Evolutionary conservation across 2,113 vertebrate species (phyloP).

Genomic region (Zootoca vivipara): DNA sequence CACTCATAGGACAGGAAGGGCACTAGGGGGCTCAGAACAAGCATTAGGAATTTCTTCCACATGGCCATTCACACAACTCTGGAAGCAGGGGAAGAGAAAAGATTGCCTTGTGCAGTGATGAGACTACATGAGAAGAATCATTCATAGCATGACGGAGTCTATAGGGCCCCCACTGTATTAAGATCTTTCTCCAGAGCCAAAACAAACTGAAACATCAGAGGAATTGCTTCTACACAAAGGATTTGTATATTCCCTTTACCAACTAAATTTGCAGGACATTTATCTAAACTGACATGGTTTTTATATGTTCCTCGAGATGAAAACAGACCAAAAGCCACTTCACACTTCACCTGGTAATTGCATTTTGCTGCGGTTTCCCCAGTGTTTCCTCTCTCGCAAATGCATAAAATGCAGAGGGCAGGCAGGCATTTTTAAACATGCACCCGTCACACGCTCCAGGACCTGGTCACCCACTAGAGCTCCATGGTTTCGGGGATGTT

Average conservation of each 20-base stretch:
- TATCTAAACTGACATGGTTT: not conserved
- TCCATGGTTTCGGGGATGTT: not conserved
- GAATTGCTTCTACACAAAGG: slow-evolving; percentile 20
- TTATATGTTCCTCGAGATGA: slow-evolving; percentile 3
- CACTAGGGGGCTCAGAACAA: slow-evolving; percentile 13
- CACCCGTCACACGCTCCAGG: not conserved
- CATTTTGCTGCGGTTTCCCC: not conserved
- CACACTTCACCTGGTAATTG: not conserved
- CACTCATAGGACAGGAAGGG: slow-evolving; percentile 8
- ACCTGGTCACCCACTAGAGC: not conserved
- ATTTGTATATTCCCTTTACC: slow-evolving; percentile 1
- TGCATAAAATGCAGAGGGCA: not conserved
- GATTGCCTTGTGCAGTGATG: not conserved
- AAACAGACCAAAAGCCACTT: not conserved
- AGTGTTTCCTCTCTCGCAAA: not conserved
- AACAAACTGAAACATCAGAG: slow-evolving; percentile 41
- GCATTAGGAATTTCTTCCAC: slow-evolving; percentile 8
- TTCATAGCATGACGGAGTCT: not conserved
- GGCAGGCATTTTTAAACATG: not conserved
- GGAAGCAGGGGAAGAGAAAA: not conserved
- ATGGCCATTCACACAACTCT: not conserved
- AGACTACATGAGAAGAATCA: slow-evolving; percentile 31
- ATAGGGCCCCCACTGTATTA: slow-evolving; percentile 15
- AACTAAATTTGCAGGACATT: slow-evolving; percentile 22
- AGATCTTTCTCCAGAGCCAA: slow-evolving; percentile 26